Evolutionary conservation across 2,888 invertebrate genomes (phyloP), one percentile per base, ranked within the genome.

Genomic region (Priapulus caudatus): DNA sequence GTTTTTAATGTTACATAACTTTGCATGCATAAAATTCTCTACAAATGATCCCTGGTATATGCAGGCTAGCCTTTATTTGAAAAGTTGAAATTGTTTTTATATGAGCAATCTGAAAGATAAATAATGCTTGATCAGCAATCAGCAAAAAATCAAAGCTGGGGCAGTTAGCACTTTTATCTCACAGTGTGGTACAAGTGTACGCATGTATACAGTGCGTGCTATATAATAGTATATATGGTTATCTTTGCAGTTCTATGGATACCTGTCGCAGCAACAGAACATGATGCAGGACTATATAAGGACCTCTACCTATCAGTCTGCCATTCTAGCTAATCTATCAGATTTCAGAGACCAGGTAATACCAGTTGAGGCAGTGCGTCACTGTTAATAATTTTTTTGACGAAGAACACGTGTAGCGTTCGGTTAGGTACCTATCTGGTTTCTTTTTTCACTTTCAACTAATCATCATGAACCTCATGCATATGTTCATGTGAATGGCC

Each of bases 261-360:
- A 95, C 75, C 76, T 98, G 61, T 93, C 93, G 53, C 98, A 98
- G 71, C 98, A 98, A 74, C 98, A 98, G 74, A 98, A 98, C 70
- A 98, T 98, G 97, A 87, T 98, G 86, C 97, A 98, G 75, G 98
- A 98, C 72, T 98, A 91, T 73, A 89, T 97, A 59, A 79, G 98
- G 62, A 98, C 98, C 46, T 90, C 92, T 68, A 97, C 97, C 53
- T 98, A 98, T 74, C 97, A 98, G 74, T 81, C 89, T 65, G 97
- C 98, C 52, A 93, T 98, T 70, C 77, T 93, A 57, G 83, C 86
- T 51, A 98, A 98, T 74, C 77, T 86, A 51, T 80, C 82, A 54
- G 97, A 98, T 72, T 98, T 97, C 72, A 80, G 82, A 56, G 76
- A 75, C 59, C 77, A 77, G 67, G 75, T 74, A 51, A 47, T 47